Evolutionary conservation across 2,888 invertebrate species (phyloP).

Genomic region (Cyclophora punctaria): DNA sequence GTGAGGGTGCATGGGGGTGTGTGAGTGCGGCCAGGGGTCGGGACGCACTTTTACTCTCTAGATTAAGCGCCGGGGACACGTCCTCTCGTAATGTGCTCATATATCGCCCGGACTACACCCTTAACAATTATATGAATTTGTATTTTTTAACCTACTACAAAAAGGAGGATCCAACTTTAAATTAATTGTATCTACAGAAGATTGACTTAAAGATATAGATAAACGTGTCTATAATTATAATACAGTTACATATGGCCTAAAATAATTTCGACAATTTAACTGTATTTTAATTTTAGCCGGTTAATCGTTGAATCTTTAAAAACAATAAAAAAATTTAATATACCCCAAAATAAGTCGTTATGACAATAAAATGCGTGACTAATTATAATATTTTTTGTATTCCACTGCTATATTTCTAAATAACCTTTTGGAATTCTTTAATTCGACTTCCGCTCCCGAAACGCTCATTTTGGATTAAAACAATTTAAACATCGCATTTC

Average conservation of each 20-base stretch:
- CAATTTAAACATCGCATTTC: conserved; percentile 65
- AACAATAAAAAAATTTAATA: too few relatives aligned
- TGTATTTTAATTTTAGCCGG: too few relatives aligned
- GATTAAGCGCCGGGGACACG: conserved; percentile 70
- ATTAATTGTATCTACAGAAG: too few relatives aligned
- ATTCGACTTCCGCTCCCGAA: conserved; percentile 17
- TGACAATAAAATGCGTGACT: not conserved
- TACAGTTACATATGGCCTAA: too few relatives aligned
- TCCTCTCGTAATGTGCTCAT: conserved; percentile 70
- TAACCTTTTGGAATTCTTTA: conserved; percentile 22
- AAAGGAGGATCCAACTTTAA: too few relatives aligned
- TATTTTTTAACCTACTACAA: not conserved
- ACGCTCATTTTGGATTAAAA: conserved; percentile 47
- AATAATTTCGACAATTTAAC: too few relatives aligned
- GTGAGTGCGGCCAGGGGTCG: conserved; percentile 48
- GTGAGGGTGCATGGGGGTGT: conserved; percentile 34
- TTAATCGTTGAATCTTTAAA: too few relatives aligned
- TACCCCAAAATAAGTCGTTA: too few relatives aligned
- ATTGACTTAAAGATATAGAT: too few relatives aligned
- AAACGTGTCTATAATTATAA: too few relatives aligned
- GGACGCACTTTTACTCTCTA: conserved; percentile 62
- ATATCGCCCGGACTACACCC: conserved; percentile 64
- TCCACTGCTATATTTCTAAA: conserved; percentile 1
- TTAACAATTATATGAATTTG: conserved; percentile 9
- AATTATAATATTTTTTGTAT: conserved; percentile 13